Conservation (phyloP, 2,113 vertebrate species). For the Misgurnus anguillicaudatus region DNA sequence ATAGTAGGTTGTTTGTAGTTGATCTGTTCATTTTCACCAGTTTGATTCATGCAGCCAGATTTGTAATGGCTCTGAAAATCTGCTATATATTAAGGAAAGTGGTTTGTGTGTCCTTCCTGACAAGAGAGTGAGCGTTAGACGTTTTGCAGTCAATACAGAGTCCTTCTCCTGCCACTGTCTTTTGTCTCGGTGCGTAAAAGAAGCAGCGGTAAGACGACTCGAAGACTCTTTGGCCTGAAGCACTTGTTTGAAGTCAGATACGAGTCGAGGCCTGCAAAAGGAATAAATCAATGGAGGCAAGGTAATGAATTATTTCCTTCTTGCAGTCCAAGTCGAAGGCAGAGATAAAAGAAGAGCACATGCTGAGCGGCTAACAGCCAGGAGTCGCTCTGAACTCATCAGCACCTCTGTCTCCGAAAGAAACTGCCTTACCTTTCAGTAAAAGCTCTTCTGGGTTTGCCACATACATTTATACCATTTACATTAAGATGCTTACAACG, state of each 20-base stretch:
- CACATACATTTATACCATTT: too few relatives aligned
- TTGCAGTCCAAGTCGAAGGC: slow-evolving; percentile 66
- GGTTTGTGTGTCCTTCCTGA: too few relatives aligned
- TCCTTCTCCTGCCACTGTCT: slow-evolving; percentile 9
- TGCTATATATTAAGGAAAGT: too few relatives aligned
- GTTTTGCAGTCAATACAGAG: too few relatives aligned
- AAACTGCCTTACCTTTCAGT: neutral
- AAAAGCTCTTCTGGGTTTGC: slow-evolving; percentile 1
- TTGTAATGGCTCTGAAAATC: too few relatives aligned
- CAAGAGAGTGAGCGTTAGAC: neutral
- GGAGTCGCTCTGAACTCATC: slow-evolving; percentile 47
- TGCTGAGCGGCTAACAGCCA: slow-evolving; percentile 64
- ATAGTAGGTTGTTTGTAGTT: too few relatives aligned
- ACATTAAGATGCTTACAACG: too few relatives aligned
- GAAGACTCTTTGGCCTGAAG: slow-evolving; percentile 19
- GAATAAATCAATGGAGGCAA: slow-evolving; percentile 70
- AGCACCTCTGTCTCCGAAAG: neutral
- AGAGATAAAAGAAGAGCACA: slow-evolving; percentile 78
- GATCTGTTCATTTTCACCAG: too few relatives aligned
- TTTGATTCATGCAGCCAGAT: too few relatives aligned
- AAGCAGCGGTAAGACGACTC: neutral
- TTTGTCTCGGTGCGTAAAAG: slow-evolving; percentile 1
- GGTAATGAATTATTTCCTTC: slow-evolving; percentile 80
- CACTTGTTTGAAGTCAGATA: slow-evolving; percentile 64
- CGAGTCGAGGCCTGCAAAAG: slow-evolving; percentile 57